Evolutionary conservation across 2,888 invertebrate species (phyloP), one percentile per base, ranked within the genome.

Genomic region (Halictus quadricinctus): DNA sequence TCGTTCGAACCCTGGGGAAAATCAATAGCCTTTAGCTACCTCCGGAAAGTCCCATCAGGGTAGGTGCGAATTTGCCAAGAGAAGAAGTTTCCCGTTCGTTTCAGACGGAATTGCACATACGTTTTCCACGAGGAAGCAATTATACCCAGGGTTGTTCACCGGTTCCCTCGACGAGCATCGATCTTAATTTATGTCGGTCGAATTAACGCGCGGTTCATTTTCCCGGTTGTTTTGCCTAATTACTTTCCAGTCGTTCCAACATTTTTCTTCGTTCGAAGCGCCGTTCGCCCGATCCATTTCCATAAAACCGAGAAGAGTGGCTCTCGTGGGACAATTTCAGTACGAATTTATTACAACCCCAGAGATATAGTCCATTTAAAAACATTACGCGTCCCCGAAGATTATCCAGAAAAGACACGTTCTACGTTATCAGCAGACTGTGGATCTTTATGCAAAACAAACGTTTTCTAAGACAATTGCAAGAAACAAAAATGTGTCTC

Each of bases 191-290:
- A 73, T 72, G 50, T 48, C 54, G 25, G 6, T 46, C 10, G 36
- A 43, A 50, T 36, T 21, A 73, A 58, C 41, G 5, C 7, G 10
- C 7, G 25, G 13, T 43, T 72, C 66, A 50, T 72, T 78, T 18
- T 58, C 58, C 13, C 58, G 50, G 50, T 21, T 41, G 46, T 12
- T 75, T 13, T 29, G n/a, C 4, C 54, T 77, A 88, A 88, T 81
- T 84, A 73, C n/a, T 79, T 36, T 72, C 58, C 76, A 66, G 74
- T 81, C 73, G 41, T 70, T 13, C n/a, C 74, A 41, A 41, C 72
- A 43, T 43, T 78, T 58, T 72, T 58, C 72, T 13, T 21, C 8
- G 48, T 43, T 29, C 46, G 12, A 48, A 6, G n/a, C 6, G 4
- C 2, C 36, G n/a, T 73, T 50, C 8, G 4, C n/a, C 18, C 41